phyloP scores from a whole-genome alignment of 2,797 vertebrate species.

The Balearica regulorum region DNA sequence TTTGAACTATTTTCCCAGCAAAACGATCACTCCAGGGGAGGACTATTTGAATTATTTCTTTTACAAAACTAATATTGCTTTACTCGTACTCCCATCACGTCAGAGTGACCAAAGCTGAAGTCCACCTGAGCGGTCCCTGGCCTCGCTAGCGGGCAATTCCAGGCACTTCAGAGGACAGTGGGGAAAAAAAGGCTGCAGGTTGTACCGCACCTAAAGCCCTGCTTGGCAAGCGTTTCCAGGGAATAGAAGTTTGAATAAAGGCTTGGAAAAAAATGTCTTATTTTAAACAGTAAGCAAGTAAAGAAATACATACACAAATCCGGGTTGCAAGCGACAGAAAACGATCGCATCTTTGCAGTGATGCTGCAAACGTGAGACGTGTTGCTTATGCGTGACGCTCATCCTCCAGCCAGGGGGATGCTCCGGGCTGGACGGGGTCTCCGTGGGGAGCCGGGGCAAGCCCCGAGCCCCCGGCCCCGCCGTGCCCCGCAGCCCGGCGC shows the following conservation, averaged over 20 bases:
- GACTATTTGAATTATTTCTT: neutral
- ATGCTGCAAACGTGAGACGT: neutral
- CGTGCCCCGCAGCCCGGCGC: too few relatives aligned
- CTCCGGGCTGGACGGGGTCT: neutral
- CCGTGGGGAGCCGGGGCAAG: neutral
- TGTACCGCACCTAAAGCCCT: neutral
- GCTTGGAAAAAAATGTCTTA: neutral
- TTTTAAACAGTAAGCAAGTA: neutral
- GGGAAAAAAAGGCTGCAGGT: neutral
- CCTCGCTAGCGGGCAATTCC: neutral
- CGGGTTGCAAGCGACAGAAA: neutral
- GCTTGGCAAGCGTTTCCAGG: neutral
- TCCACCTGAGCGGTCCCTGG: neutral
- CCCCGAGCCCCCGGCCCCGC: neutral
- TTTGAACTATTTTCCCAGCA: constrained; percentile 19
- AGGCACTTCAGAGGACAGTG: neutral
- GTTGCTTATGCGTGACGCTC: neutral
- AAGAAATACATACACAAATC: neutral
- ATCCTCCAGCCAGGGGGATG: neutral
- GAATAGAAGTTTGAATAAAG: neutral
- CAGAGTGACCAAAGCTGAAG: neutral
- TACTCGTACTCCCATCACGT: neutral
- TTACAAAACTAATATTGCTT: neutral
- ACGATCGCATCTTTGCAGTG: neutral
- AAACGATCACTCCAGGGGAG: neutral